Conservation (phyloP, 2,888 invertebrate genomes). For the Harpagoxenus sublaevis region DNA sequence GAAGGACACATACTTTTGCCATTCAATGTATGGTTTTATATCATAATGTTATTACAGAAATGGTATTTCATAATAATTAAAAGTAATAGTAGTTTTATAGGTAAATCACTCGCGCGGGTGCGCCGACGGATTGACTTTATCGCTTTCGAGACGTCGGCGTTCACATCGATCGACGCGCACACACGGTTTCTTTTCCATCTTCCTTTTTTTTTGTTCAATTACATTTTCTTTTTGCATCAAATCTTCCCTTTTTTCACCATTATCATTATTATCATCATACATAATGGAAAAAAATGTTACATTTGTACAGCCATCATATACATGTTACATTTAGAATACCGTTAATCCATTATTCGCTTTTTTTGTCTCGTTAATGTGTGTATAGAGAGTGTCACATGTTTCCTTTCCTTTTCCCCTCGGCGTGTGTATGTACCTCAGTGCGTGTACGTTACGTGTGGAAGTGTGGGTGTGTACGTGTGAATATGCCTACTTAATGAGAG, state of each 20-base stretch:
- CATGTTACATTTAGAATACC: slow-evolving; percentile 86
- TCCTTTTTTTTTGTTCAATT: slow-evolving; percentile 64
- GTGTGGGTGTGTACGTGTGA: slow-evolving; percentile 43
- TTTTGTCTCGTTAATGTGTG: slow-evolving; percentile 69
- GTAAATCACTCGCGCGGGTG: slow-evolving; percentile 85
- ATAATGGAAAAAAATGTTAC: slow-evolving; percentile 87
- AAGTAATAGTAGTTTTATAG: slow-evolving; percentile 89
- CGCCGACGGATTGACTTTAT: slow-evolving; percentile 78
- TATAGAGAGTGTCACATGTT: slow-evolving; percentile 56
- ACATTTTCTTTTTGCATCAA: slow-evolving; percentile 74
- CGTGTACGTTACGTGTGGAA: not conserved
- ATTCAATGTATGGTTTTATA: slow-evolving; percentile 86
- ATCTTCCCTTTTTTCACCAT: slow-evolving; percentile 75
- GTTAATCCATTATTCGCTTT: slow-evolving; percentile 83
- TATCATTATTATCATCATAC: slow-evolving; percentile 82
- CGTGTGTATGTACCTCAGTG: not conserved
- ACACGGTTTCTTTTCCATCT: slow-evolving; percentile 66
- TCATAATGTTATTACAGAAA: slow-evolving; percentile 89
- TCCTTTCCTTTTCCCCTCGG: slow-evolving; percentile 27
- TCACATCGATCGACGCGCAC: slow-evolving; percentile 77
- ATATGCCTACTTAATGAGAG: slow-evolving; percentile 76
- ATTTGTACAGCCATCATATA: slow-evolving; percentile 87
- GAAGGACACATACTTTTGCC: slow-evolving; percentile 72
- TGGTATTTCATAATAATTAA: slow-evolving; percentile 90
- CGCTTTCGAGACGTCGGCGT: slow-evolving; percentile 45